Percentiles rank a stretch among this genome's conserved stretches.
Evolutionary conservation across 2,113 vertebrate genomes (phyloP).

Genomic region (Eptesicus fuscus): DNA sequence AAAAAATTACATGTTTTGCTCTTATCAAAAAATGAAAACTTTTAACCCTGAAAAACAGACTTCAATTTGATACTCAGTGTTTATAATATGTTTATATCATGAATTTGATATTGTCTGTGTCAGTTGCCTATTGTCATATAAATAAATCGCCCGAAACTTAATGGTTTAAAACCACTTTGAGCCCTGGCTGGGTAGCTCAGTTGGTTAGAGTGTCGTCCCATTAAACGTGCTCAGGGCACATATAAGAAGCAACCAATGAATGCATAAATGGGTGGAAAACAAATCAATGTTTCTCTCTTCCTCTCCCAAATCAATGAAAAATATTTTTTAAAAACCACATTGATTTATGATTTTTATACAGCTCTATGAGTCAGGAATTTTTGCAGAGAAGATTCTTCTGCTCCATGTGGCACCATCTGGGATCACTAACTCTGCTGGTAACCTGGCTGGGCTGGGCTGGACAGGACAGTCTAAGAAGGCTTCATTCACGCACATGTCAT

Average conservation of each 20-base stretch:
- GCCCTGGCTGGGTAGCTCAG: no score
- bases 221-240: no score
- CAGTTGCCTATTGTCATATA: neutral
- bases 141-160: no score
- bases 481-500: neutral
- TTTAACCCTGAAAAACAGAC: constrained; percentile 29
- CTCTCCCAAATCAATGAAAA: no score
- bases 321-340: neutral
- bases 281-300: no score
- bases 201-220: no score
- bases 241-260: no score
- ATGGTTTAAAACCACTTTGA: no score
- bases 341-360: neutral
- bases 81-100: constrained; percentile 14
- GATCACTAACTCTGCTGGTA: neutral
- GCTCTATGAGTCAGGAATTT: neutral
- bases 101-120: constrained; percentile 18
- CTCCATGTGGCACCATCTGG: neutral
- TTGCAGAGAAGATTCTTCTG: neutral
- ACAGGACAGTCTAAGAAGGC: neutral
- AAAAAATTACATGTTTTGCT: constrained; percentile 28
- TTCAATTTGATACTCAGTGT: neutral
- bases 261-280: no score
- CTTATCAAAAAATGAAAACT: neutral
- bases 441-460: neutral